A percentile compares a stretch with the other conserved stretches of the same genome.
Conservation (phyloP, 2,888 invertebrate genomes). For the Therioaphis trifolii region DNA sequence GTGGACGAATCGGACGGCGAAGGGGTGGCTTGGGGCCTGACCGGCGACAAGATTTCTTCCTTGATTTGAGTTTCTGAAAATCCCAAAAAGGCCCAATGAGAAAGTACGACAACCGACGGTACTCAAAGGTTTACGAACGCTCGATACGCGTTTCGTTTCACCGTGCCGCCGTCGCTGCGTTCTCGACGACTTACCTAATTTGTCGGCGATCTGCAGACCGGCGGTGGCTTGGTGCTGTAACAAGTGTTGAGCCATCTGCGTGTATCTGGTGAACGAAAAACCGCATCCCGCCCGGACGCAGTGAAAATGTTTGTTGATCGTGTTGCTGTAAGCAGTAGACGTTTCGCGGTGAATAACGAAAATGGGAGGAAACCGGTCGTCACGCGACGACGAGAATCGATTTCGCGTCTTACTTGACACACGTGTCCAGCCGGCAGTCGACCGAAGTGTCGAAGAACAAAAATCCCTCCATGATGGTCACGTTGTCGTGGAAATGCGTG, state of each 20-base stretch:
- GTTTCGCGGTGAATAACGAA: no score
- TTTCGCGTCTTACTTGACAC: slow-evolving; percentile 70
- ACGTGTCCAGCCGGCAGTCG: slow-evolving; percentile 77
- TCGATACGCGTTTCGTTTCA: no score
- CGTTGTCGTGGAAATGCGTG: slow-evolving; percentile 86
- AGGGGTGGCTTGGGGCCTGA: slow-evolving; percentile 48
- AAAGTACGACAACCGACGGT: no score
- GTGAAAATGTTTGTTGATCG: slow-evolving; percentile 81
- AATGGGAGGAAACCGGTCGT: no score
- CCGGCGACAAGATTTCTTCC: slow-evolving; percentile 49
- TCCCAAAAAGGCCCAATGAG: background rate
- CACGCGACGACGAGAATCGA: no score
- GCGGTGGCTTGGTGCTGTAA: slow-evolving; percentile 72
- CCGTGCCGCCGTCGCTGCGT: no score
- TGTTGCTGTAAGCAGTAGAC: slow-evolving; percentile 71
- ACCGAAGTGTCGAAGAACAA: slow-evolving; percentile 83
- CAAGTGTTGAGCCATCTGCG: slow-evolving; percentile 80
- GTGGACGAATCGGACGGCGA: slow-evolving; percentile 53
- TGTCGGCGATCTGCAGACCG: slow-evolving; percentile 41
- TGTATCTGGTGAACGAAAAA: slow-evolving; percentile 79
- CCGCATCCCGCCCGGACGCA: slow-evolving; percentile 79
- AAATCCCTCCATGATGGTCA: slow-evolving; percentile 85
- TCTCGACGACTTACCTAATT: slow-evolving; percentile 38
- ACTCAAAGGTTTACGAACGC: no score
- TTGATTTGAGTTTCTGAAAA: slow-evolving; percentile 49